Percentiles rank a stretch among this genome's conserved stretches.
phyloP scores from a whole-genome alignment of 2,797 vertebrate species.

The Dallia pectoralis region DNA sequence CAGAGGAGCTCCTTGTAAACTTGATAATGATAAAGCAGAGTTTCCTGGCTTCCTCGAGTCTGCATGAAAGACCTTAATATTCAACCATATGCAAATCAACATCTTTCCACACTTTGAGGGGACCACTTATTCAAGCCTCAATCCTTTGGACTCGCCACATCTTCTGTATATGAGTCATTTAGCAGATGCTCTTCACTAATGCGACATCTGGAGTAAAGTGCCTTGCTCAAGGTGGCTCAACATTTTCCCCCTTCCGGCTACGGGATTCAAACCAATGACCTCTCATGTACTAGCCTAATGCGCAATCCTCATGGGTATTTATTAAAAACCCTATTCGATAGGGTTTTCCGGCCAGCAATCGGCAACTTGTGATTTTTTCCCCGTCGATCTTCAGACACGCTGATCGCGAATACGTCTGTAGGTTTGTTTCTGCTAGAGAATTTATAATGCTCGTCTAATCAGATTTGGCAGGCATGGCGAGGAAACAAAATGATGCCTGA shows the following conservation, averaged over 20 bases:
- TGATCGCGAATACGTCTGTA: not conserved
- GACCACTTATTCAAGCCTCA: not conserved
- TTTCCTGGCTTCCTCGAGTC: not conserved
- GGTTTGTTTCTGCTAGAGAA: not conserved
- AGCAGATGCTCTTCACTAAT: too few species aligned
- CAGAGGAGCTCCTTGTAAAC: conserved; percentile 36
- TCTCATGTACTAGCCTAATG: too few species aligned
- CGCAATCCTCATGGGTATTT: too few species aligned
- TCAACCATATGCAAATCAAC: conserved; percentile 5
- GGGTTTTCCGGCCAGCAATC: conserved; percentile 3
- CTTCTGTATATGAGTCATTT: not conserved
- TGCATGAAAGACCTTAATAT: not conserved
- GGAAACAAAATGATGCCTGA: conserved; percentile 30
- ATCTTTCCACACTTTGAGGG: conserved; percentile 6
- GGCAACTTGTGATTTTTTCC: not conserved
- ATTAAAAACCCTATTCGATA: conserved; percentile 9
- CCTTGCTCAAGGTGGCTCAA: too few species aligned
- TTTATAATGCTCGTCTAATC: not conserved
- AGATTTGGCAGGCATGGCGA: not conserved
- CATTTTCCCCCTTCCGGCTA: too few species aligned
- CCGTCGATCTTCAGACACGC: not conserved
- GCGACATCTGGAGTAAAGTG: too few species aligned
- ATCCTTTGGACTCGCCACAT: conserved; percentile 17
- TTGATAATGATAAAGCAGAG: conserved; percentile 39
- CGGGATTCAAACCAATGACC: too few species aligned